phyloP scores from a whole-genome alignment of 1,140 invertebrate species.

The Eumaeus atala region DNA sequence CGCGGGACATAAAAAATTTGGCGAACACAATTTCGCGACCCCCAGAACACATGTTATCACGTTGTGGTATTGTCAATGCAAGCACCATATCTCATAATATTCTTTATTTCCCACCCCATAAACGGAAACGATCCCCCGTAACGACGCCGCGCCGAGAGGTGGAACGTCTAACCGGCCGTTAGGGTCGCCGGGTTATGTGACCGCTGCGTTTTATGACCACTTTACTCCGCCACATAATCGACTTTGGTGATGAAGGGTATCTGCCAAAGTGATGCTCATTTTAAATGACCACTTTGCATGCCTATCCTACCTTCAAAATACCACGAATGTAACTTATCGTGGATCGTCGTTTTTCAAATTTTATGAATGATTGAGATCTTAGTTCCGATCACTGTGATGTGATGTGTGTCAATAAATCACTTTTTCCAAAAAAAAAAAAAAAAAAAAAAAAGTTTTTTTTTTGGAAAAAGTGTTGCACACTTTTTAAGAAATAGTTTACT shows the following conservation, averaged over 20 bases:
- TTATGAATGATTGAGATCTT: too few relatives aligned
- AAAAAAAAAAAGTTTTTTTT: too few relatives aligned
- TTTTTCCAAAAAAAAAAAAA: too few relatives aligned
- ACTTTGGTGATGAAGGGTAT: conserved; percentile 68
- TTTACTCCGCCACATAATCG: conserved; percentile 72
- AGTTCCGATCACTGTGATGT: too few relatives aligned
- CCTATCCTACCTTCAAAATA: too few relatives aligned
- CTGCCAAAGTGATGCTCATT: conserved; percentile 53
- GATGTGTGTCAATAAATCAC: too few relatives aligned
- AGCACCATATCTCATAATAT: conserved; percentile 71
- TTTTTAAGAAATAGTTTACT: too few relatives aligned
- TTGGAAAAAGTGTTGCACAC: too few relatives aligned
- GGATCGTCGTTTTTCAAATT: too few relatives aligned
- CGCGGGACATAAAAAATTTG: conserved; percentile 13
- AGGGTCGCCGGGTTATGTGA: conserved; percentile 66
- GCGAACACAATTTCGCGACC: conserved; percentile 47
- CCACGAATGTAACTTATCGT: too few relatives aligned
- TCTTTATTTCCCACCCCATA: conserved; percentile 69
- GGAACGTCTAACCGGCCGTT: conserved; percentile 67
- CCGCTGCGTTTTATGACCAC: conserved; percentile 73
- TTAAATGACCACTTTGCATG: conserved; percentile 17
- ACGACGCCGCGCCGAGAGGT: conserved; percentile 57
- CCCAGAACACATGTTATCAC: conserved; percentile 53
- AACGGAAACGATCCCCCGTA: conserved; percentile 64
- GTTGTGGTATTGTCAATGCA: conserved; percentile 59